A percentile compares a stretch with the other conserved stretches of the same genome.
Evolutionary conservation across 2,113 vertebrate species (phyloP).

Genomic region (Lutjanus erythropterus): DNA sequence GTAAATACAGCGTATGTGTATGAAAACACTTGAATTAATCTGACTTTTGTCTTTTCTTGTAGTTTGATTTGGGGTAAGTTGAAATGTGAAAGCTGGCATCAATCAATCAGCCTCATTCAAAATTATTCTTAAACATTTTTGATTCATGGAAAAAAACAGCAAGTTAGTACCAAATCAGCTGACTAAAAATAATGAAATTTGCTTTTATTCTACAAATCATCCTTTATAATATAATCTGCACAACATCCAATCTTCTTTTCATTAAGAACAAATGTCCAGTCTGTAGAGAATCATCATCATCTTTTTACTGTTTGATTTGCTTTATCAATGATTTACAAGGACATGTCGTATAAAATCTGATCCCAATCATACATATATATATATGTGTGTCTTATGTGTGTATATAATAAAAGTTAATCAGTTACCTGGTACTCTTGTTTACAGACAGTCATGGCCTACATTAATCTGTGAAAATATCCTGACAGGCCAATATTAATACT

Average conservation of each 20-base stretch:
- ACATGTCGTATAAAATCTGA: neutral
- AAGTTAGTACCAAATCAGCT: neutral
- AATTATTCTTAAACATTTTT: neutral
- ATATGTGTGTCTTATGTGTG: neutral
- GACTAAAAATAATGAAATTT: neutral
- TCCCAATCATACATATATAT: neutral
- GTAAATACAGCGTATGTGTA: neutral
- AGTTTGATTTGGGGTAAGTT: conserved; percentile 20
- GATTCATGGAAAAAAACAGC: neutral
- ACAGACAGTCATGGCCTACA: neutral
- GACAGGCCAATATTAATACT: neutral
- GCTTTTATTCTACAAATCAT: neutral
- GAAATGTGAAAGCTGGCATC: neutral
- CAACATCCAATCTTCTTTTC: neutral
- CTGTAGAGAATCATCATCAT: neutral
- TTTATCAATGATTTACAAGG: neutral
- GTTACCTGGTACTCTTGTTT: neutral
- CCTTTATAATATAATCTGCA: neutral
- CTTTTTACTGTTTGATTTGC: neutral
- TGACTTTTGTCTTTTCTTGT: conserved; percentile 3
- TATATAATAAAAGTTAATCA: too few species aligned
- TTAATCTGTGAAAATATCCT: neutral
- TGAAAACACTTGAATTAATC: neutral
- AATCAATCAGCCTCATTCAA: neutral
- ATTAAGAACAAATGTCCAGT: neutral